Evolutionary conservation across 2,888 invertebrate species (phyloP).

Genomic region (Marronus borbonicus): DNA sequence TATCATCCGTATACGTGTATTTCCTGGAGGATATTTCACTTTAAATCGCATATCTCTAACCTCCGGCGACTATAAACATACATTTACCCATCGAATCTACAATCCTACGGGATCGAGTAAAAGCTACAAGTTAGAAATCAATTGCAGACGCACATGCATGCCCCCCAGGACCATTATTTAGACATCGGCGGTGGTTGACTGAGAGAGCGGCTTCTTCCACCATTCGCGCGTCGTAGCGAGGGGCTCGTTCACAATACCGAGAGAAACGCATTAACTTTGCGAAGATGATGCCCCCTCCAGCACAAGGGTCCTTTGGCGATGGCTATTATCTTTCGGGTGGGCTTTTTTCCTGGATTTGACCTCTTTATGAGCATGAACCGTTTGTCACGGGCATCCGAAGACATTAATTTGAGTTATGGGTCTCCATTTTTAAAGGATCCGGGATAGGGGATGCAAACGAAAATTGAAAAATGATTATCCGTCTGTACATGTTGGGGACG

Average conservation of each 20-base stretch:
- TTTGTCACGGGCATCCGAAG: background rate
- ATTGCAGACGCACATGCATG: constrained; percentile 55
- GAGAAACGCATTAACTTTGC: constrained; percentile 13
- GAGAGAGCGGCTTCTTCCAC: background rate
- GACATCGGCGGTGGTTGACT: constrained; percentile 52
- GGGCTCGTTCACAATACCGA: constrained; percentile 13
- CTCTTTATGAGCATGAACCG: constrained; percentile 8
- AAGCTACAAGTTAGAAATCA: constrained; percentile 56
- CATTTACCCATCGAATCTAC: background rate
- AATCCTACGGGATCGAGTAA: constrained; percentile 40
- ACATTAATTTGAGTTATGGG: constrained; percentile 15
- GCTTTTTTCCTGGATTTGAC: constrained; percentile 15
- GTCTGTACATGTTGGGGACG: too few relatives aligned
- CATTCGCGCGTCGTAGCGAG: constrained; percentile 6
- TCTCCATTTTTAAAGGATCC: constrained; percentile 1
- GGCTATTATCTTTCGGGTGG: constrained; percentile 8
- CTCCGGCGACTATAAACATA: constrained; percentile 22
- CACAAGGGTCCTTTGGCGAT: constrained; percentile 1
- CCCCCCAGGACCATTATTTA: constrained; percentile 58
- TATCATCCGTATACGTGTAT: constrained; percentile 44
- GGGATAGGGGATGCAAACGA: background rate
- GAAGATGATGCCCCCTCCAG: background rate
- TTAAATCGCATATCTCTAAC: constrained; percentile 14
- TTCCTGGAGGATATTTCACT: constrained; percentile 50
- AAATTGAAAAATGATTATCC: too few relatives aligned